These are phyloP conservation scores for Callocephalon fimbriatum DNA, from an alignment of 2,113 vertebrate genomes.

Conservation along the genomic window DNA sequence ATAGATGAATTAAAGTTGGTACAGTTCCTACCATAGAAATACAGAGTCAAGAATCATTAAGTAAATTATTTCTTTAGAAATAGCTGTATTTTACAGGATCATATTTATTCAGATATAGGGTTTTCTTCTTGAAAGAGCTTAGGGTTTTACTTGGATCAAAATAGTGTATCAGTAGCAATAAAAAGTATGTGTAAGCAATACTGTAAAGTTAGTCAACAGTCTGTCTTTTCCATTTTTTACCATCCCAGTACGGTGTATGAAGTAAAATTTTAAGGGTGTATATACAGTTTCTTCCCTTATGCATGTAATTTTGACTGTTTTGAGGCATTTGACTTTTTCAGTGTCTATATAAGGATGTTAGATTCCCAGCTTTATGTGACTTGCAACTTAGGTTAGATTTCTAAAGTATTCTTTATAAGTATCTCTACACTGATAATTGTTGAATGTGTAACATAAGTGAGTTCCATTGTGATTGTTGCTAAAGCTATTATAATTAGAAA, in stretches of 20 bases:
- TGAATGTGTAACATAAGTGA: neutral
- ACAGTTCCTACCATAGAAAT: neutral
- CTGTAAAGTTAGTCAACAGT: neutral
- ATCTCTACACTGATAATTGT: neutral
- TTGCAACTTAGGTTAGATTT: neutral
- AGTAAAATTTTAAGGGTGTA: neutral
- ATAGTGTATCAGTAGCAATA: neutral
- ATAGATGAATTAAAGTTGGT: neutral
- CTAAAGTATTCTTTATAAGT: neutral
- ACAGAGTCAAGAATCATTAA: neutral
- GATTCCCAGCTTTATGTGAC: neutral
- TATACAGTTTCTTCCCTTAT: neutral
- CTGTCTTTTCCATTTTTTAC: neutral
- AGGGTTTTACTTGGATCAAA: neutral
- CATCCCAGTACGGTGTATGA: neutral
- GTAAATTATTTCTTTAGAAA: neutral
- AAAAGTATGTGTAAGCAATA: neutral
- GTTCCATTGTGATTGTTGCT: neutral
- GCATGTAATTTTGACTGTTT: neutral
- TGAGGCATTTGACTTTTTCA: neutral
- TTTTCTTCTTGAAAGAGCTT: neutral
- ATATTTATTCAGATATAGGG: neutral
- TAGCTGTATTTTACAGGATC: neutral
- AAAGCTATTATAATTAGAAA: neutral
- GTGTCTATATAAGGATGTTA: neutral